A percentile compares a stretch with the other conserved stretches of the same genome.
Conservation (phyloP, 2,113 vertebrate genomes). For the Lophura nycthemera region DNA sequence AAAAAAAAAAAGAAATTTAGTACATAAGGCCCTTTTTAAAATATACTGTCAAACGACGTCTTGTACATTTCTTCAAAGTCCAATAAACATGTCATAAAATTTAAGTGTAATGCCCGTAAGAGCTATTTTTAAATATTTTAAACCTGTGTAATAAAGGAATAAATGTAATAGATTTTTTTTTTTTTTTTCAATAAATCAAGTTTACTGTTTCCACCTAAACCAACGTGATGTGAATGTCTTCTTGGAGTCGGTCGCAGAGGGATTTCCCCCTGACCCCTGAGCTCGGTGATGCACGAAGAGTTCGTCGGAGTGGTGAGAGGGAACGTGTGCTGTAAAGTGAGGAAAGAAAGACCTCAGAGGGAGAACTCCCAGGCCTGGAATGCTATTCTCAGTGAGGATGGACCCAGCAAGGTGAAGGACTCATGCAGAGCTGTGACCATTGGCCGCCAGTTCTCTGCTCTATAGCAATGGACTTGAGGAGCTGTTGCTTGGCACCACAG, state of each 20-base stretch:
- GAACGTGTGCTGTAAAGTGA: neutral
- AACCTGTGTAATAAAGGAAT: conserved; percentile 91
- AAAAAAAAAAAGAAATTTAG: neutral
- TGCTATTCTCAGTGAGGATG: neutral
- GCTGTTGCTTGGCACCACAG: neutral
- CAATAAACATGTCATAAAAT: conserved; percentile 43
- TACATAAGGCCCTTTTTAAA: conserved; percentile 46
- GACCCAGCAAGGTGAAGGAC: neutral
- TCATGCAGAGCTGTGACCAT: neutral
- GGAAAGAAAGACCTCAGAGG: neutral
- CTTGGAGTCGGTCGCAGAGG: conserved; percentile 37
- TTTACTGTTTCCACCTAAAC: conserved; percentile 87
- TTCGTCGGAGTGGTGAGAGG: neutral
- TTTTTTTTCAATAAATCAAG: conserved; percentile 90
- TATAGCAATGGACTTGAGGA: accelerated
- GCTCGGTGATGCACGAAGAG: neutral
- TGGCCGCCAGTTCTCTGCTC: neutral
- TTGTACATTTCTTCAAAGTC: conserved; percentile 56
- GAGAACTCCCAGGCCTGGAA: neutral
- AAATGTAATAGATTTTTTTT: conserved; percentile 85
- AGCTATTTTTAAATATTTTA: conserved; percentile 84
- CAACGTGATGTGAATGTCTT: conserved; percentile 72
- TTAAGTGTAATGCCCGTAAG: conserved; percentile 66
- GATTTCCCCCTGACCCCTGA: neutral
- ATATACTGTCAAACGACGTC: conserved; percentile 41